Conservation (phyloP, 1,140 invertebrate genomes). For the Triops longicaudatus region DNA sequence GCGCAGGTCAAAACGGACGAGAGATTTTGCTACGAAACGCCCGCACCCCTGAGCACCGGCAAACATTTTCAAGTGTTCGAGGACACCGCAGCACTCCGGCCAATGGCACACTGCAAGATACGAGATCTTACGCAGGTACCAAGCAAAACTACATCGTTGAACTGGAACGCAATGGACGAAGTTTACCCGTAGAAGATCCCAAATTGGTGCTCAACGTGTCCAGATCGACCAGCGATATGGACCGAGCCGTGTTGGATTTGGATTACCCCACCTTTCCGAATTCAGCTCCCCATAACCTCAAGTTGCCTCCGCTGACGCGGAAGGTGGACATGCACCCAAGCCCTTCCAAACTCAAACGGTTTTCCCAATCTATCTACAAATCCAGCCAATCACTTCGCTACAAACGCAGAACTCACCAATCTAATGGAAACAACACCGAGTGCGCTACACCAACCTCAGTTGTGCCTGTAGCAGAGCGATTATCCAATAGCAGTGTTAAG, state of each 20-base stretch:
- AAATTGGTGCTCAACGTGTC: background rate
- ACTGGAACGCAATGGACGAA: background rate
- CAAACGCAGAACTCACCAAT: background rate
- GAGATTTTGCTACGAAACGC: background rate
- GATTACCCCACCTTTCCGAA: background rate
- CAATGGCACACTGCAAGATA: background rate
- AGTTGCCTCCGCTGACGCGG: background rate
- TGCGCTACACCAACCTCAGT: background rate
- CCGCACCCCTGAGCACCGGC: background rate
- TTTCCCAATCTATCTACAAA: background rate
- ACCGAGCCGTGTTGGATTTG: background rate
- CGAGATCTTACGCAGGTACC: background rate
- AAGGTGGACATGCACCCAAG: background rate
- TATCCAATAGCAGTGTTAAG: background rate
- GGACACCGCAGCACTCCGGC: background rate
- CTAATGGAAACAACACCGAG: background rate
- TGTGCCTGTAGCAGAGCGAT: background rate
- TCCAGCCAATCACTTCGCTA: background rate
- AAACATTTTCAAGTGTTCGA: background rate
- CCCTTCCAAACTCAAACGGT: background rate
- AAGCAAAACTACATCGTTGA: background rate
- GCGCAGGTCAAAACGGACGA: background rate
- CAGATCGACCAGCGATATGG: background rate
- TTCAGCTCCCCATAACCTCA: background rate
- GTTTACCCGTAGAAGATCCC: background rate